Base-by-base conservation (phyloP, 2,113 vertebrate genomes). In the Takifugu bimaculatus region DNA sequence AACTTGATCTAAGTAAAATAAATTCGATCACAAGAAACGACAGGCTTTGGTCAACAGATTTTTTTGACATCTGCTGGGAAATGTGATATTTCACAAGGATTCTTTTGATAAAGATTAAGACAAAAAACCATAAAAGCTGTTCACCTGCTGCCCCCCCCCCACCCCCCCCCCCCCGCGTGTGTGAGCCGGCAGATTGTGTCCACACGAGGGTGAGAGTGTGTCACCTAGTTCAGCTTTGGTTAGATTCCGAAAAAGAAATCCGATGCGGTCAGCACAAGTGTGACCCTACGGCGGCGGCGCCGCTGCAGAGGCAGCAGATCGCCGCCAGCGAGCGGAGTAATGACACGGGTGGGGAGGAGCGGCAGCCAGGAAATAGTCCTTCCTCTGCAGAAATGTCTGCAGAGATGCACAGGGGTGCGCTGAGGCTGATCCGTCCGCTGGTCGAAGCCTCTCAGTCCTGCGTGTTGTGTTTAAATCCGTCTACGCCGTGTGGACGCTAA, bases 241-340 rank as follows among this genome's bases (percentile, higher is more conserved):
- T 68, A 64, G 51, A 63, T 60, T 44, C 6, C 51, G 44, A 60
- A 49, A 52, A 61, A 58, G 43, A 61, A 52, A 39, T 45, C 35
- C 26, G 54, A 39, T 64, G 68, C 45, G 52, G 64, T 80, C 78
- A 83, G 80, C 80, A 83, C 50, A 78, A 81, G 61, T 51, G 45
- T 65, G 62, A 62, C 4, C 51, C 48, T 70, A 27, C 56, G 59
- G 59, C 39, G 49, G 62, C 53, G 59, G 65, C 62, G 57, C 60
- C 65, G 64, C 50, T 42, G 59, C 47, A 29, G 48, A 55, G 42
- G 66, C 67, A 66, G 62, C 70, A 76, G 60, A 69, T 64, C 63
- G 79, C 73, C 69, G 75, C 70, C 63, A 81, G 79, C 65, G 54
- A 58, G 51, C 32, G 35, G 26, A 70, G 50, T 63, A 67, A 67